Evolutionary conservation across 2,888 invertebrate genomes (phyloP).

Genomic region (Bursaphelenchus okinawaensis): DNA sequence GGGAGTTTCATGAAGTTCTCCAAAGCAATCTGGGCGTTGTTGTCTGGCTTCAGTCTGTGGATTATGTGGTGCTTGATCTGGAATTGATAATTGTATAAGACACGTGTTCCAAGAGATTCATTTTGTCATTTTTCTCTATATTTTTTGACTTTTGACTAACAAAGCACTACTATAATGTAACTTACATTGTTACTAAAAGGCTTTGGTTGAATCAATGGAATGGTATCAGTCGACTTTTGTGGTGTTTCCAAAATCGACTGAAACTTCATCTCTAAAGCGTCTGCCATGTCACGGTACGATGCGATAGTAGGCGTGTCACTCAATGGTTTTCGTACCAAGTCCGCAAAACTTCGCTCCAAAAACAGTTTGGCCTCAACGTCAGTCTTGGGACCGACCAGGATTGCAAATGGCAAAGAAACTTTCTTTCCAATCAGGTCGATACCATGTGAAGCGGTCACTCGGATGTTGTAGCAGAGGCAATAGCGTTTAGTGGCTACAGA

Average conservation of each 20-base stretch:
- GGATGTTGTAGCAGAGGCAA: constrained; percentile 53
- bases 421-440: constrained; percentile 50
- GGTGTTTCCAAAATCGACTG: constrained; percentile 56
- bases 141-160: background rate
- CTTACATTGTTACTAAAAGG: constrained; percentile 37
- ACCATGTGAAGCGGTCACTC: constrained; percentile 46
- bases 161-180: background rate
- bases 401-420: constrained; percentile 56
- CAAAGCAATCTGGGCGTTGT: constrained; percentile 39
- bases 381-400: constrained; percentile 54
- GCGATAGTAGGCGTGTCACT: constrained; percentile 48
- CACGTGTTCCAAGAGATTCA: background rate
- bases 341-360: constrained; percentile 47
- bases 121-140: background rate
- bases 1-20: constrained; percentile 36
- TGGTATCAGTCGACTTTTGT: constrained; percentile 53
- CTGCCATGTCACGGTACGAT: constrained; percentile 49
- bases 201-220: constrained; percentile 47
- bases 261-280: constrained; percentile 56
- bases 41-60: constrained; percentile 45
- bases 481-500: constrained; percentile 52
- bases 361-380: constrained; percentile 56
- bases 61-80: constrained; percentile 40
- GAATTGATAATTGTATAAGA: background rate
- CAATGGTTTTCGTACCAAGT: constrained; percentile 48